Evolutionary conservation across 2,797 vertebrate species (phyloP).

Genomic region (Scomberomorus guttatus): DNA sequence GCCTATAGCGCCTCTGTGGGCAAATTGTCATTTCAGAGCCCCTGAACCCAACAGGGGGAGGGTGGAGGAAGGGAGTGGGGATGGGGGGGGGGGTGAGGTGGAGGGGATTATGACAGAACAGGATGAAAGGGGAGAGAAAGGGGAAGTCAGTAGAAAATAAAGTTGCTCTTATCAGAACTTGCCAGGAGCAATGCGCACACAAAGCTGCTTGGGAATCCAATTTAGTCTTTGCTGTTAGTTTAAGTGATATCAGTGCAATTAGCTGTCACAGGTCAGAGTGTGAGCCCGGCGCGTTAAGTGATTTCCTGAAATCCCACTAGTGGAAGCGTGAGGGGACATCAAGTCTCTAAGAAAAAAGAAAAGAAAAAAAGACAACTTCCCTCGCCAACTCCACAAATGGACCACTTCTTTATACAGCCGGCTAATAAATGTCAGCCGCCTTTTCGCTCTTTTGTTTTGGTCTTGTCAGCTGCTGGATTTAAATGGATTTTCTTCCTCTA

Average conservation of each 20-base stretch:
- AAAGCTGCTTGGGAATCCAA: slow-evolving; percentile 80
- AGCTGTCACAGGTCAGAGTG: slow-evolving; percentile 79
- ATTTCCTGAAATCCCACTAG: slow-evolving; percentile 72
- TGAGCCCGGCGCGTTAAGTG: slow-evolving; percentile 67
- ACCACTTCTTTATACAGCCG: slow-evolving; percentile 20
- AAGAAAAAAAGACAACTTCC: slow-evolving; percentile 14
- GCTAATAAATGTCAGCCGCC: slow-evolving; percentile 65
- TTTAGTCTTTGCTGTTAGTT: slow-evolving; percentile 80
- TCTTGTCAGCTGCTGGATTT: slow-evolving; percentile 56
- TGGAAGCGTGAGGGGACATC: slow-evolving; percentile 18
- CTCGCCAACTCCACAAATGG: slow-evolving; percentile 30
- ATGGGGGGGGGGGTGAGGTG: slow-evolving; percentile 17
- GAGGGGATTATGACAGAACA: slow-evolving; percentile 70
- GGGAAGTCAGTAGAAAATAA: slow-evolving; percentile 69
- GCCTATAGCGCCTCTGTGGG: slow-evolving; percentile 53
- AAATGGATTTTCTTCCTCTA: slow-evolving; percentile 58
- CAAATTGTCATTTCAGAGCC: slow-evolving; percentile 65
- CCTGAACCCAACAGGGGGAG: slow-evolving; percentile 20
- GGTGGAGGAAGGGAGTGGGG: background rate
- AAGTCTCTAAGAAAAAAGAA: slow-evolving; percentile 20
- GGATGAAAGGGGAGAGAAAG: slow-evolving; percentile 68
- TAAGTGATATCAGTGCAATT: slow-evolving; percentile 84
- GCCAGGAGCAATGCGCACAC: slow-evolving; percentile 77
- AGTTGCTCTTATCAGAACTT: slow-evolving; percentile 82
- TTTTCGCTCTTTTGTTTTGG: slow-evolving; percentile 63